Evolutionary conservation across 2,797 vertebrate genomes (phyloP).

Genomic region (Lerista edwardsae): DNA sequence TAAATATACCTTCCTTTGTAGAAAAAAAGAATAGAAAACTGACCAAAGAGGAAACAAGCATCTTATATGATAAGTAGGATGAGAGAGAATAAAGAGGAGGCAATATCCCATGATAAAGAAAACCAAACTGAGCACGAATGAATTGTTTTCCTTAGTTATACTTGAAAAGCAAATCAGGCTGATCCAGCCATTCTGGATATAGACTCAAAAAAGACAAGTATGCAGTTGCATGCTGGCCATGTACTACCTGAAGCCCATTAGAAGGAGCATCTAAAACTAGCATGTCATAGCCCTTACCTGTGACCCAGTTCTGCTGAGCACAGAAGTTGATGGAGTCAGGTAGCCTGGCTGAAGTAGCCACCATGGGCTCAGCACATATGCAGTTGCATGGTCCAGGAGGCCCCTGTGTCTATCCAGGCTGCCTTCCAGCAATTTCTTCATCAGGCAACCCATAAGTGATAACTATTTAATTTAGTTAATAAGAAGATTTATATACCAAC

Average conservation of each 20-base stretch:
- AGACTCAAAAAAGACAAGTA: neutral
- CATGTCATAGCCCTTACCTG: neutral
- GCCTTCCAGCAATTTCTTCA: neutral
- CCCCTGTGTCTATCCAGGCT: neutral
- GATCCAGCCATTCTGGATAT: neutral
- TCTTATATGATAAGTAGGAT: conserved; percentile 35
- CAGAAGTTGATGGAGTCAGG: neutral
- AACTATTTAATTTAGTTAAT: too few relatives aligned
- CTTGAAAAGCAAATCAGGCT: neutral
- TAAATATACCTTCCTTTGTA: conserved; percentile 14
- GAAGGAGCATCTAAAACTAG: neutral
- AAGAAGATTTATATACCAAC: too few relatives aligned
- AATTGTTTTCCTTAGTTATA: conserved; percentile 27
- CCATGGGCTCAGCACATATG: neutral
- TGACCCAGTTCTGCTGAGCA: neutral
- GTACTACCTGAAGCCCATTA: neutral
- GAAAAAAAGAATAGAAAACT: conserved; percentile 1
- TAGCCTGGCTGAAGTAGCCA: neutral
- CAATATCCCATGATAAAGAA: conserved; percentile 22
- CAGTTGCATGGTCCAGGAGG: neutral
- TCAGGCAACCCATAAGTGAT: neutral
- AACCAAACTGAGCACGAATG: neutral
- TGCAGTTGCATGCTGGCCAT: neutral
- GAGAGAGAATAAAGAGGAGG: neutral
- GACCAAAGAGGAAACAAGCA: neutral